phyloP scores from a whole-genome alignment of 2,113 vertebrate species.

The Nycticorax nycticorax region DNA sequence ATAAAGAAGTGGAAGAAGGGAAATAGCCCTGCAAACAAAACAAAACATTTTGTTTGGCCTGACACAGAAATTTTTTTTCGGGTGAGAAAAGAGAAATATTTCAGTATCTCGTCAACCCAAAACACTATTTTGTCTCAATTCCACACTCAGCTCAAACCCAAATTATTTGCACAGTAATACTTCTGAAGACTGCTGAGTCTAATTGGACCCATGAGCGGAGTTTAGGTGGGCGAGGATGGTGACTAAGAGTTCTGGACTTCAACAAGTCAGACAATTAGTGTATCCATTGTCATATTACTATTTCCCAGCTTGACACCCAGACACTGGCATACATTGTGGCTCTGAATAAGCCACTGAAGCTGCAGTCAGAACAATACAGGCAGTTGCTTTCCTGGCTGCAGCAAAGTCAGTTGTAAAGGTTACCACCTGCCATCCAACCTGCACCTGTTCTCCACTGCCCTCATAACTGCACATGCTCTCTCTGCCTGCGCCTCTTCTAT shows the following conservation, averaged over 20 bases:
- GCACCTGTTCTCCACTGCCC: conserved; percentile 10
- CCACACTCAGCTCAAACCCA: not conserved
- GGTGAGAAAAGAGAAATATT: not conserved
- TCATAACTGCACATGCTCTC: not conserved
- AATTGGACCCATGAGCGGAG: not conserved
- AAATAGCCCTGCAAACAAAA: not conserved
- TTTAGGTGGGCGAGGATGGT: conserved; percentile 11
- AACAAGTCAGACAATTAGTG: not conserved
- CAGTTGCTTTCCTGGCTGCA: not conserved
- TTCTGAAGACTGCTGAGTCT: not conserved
- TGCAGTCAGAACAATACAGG: not conserved
- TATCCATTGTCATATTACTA: not conserved
- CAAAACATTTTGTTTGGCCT: conserved; percentile 33
- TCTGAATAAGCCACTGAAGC: not conserved
- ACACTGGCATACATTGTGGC: not conserved
- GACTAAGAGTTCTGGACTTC: not conserved
- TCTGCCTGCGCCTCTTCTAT: not conserved
- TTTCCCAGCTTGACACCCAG: not conserved
- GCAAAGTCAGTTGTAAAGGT: not conserved
- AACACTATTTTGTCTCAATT: not conserved
- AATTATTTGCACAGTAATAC: not conserved
- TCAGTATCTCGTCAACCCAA: not conserved
- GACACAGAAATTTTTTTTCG: not conserved
- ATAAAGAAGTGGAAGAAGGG: not conserved
- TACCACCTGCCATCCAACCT: not conserved